Evolutionary conservation across 2,888 invertebrate species (phyloP).

Genomic region (Troilus luridus): DNA sequence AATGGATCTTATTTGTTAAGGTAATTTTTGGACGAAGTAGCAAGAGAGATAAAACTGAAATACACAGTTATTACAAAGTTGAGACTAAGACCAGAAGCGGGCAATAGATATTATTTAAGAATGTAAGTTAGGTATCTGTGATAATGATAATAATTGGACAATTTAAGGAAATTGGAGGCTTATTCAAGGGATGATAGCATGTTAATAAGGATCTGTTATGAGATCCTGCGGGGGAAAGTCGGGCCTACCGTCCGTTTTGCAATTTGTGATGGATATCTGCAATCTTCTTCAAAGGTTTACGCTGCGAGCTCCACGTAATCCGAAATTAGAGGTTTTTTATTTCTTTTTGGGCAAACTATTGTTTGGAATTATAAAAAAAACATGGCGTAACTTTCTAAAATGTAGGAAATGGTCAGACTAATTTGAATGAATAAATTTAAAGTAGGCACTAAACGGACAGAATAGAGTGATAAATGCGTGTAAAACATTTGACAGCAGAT

Average conservation of each 20-base stretch:
- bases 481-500: too few relatives aligned
- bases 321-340: not conserved
- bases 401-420: not conserved
- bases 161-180: not conserved
- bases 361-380: not conserved
- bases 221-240: not conserved
- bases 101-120: not conserved
- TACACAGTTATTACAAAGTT: too few relatives aligned
- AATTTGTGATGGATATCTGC: constrained; percentile 20
- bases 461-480: too few relatives aligned
- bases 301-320: not conserved
- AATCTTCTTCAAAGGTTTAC: not conserved
- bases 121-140: not conserved
- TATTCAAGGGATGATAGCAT: not conserved
- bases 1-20: too few relatives aligned
- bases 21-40: too few relatives aligned
- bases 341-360: not conserved
- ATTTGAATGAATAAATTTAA: not conserved
- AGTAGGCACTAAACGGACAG: too few relatives aligned
- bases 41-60: too few relatives aligned
- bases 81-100: not conserved
- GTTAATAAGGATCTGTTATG: constrained; percentile 23
- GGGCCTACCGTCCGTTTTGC: not conserved
- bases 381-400: too few relatives aligned
- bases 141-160: not conserved